Evolutionary conservation across 92 coral and sea anemone species (phyloP).

Genomic region (Plumapathes pennacea): DNA sequence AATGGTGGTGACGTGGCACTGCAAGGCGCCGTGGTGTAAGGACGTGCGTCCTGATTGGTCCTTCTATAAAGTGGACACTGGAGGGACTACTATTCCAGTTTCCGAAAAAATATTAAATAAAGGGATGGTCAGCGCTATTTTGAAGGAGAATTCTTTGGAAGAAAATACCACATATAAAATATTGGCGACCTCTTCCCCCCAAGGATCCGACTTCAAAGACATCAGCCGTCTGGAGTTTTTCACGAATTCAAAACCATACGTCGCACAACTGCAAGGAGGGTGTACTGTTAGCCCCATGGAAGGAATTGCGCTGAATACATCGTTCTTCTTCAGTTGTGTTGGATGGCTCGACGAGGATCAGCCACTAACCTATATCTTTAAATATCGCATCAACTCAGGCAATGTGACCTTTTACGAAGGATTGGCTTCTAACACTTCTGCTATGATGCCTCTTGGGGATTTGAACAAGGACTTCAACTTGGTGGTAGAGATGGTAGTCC

Average conservation of each 20-base stretch:
- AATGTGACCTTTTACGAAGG: constrained; percentile 54
- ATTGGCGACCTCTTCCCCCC: too few relatives aligned
- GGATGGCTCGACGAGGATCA: constrained; percentile 68
- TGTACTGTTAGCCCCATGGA: constrained; percentile 38
- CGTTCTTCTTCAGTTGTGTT: constrained; percentile 45
- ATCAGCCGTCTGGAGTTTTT: not conserved
- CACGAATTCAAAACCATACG: constrained; percentile 7
- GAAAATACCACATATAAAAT: too few relatives aligned
- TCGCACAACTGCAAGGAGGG: not conserved
- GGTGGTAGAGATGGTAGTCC: constrained; percentile 42
- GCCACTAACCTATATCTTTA: constrained; percentile 44
- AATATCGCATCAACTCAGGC: constrained; percentile 44
- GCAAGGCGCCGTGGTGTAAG: too few relatives aligned
- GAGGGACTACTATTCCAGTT: too few relatives aligned
- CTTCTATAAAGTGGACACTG: too few relatives aligned
- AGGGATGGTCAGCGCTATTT: too few relatives aligned
- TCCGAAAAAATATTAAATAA: too few relatives aligned
- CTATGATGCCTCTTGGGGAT: constrained; percentile 67
- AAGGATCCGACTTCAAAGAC: too few relatives aligned
- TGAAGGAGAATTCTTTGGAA: too few relatives aligned
- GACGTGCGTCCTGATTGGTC: too few relatives aligned
- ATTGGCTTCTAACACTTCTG: constrained; percentile 14
- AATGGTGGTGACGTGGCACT: too few relatives aligned
- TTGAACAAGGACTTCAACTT: constrained; percentile 46
- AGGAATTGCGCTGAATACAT: constrained; percentile 66